phyloP scores from a whole-genome alignment of 2,888 invertebrate genomes.

The Chymomyza amoena region DNA sequence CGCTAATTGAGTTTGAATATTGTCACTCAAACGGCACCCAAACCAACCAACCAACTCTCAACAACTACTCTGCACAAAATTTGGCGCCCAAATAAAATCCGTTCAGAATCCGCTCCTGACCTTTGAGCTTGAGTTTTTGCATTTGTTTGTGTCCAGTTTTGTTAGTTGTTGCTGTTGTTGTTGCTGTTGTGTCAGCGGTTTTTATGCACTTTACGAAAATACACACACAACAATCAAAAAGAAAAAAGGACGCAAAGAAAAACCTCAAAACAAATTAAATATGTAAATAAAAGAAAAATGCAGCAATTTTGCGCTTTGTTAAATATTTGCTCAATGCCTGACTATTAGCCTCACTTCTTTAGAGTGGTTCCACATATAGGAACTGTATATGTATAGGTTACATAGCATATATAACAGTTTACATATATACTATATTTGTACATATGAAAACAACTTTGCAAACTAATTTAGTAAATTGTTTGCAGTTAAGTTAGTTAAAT shows the following conservation, averaged over 20 bases:
- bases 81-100: neutral
- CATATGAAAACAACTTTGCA: no score
- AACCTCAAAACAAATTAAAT: slow-evolving; percentile 71
- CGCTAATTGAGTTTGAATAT: no score
- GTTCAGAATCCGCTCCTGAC: no score
- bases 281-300: slow-evolving; percentile 66
- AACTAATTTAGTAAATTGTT: no score
- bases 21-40: no score
- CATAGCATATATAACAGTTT: no score
- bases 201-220: slow-evolving; percentile 13
- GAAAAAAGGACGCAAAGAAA: slow-evolving; percentile 29
- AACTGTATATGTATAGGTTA: no score
- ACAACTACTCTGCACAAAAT: neutral
- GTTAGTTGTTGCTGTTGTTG: slow-evolving; percentile 10
- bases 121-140: slow-evolving; percentile 12
- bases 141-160: slow-evolving; percentile 30
- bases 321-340: slow-evolving; percentile 67
- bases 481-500: no score
- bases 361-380: neutral
- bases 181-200: slow-evolving; percentile 39
- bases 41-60: no score
- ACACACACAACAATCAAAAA: neutral
- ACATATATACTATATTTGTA: no score
- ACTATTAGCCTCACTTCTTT: neutral
- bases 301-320: slow-evolving; percentile 70